Percentiles rank a stretch among this genome's conserved stretches.
These are phyloP conservation scores for Pseudomyrmex concolor DNA, from an alignment of 1,140 invertebrate species.

Conservation along the genomic window DNA sequence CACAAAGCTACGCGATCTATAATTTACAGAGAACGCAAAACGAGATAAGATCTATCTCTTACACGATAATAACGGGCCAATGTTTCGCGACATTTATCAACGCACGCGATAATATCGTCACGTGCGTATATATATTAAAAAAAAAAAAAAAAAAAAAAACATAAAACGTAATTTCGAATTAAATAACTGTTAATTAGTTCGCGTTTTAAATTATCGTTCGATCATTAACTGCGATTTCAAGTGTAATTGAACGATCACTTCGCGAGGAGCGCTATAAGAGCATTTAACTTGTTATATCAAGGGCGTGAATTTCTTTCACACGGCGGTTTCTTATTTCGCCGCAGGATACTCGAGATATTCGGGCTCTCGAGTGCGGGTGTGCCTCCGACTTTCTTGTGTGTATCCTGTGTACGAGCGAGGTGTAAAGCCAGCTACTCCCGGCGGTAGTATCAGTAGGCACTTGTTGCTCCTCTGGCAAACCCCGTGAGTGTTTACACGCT, in stretches of 20 bases:
- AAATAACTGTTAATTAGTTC: too few species aligned
- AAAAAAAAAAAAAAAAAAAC: too few species aligned
- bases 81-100: too few species aligned
- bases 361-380: slow-evolving; percentile 25
- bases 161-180: too few species aligned
- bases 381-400: slow-evolving; percentile 50
- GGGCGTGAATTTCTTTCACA: slow-evolving; percentile 5
- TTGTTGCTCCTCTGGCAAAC: slow-evolving; percentile 78
- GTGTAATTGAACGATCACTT: too few species aligned
- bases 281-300: slow-evolving; percentile 1
- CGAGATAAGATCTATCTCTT: too few species aligned
- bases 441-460: slow-evolving; percentile 71
- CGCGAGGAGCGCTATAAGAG: not conserved
- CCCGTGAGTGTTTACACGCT: slow-evolving; percentile 78
- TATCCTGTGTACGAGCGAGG: slow-evolving; percentile 49
- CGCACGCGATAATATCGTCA: too few species aligned
- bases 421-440: slow-evolving; percentile 65
- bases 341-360: slow-evolving; percentile 46
- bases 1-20: too few species aligned
- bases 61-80: too few species aligned
- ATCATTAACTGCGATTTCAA: not conserved
- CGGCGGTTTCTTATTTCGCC: slow-evolving; percentile 32
- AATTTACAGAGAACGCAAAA: too few species aligned
- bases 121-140: too few species aligned
- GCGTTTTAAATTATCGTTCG: not conserved